Evolutionary conservation across 2,113 vertebrate genomes (phyloP), one percentile per base, ranked within the genome.

Genomic region (Bolborhynchus lineola): DNA sequence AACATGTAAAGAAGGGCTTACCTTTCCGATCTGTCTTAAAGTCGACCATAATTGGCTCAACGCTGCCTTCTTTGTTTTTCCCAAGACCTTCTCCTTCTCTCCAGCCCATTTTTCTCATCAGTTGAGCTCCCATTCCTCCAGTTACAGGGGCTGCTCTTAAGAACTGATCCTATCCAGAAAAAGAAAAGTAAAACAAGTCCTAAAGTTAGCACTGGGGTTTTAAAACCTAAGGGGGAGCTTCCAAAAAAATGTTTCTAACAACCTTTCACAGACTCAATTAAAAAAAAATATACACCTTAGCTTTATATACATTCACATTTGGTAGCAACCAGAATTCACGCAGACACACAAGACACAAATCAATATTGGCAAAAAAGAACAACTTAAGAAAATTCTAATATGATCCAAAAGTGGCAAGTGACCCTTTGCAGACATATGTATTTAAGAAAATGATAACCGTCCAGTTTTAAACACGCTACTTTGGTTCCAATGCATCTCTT

Each of bases 61-160:
- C 99, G 5, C 99, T 99, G 49, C 99, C 99, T 97, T 99, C 99
- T 46, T 99, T 98, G 98, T 99, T 99, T 97, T 99, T 99, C 26
- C 99, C 99, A 3, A 99, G 98, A 35, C 99, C 99, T 96, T 99
- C 99, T 86, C 99, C 99, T 63, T 98, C 98, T 96, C 97, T 99
- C 99, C 99, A 99, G 92, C 99, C 99, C 99, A 99, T 99, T 97
- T 99, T 99, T 79, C 99, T 99, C 99, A 99, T 99, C 68, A 99
- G 98, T 57, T 99, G 98, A 98, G 99, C 99, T 70, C 99, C 99
- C 93, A 99, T 99, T 59, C 99, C 99, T 82, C 99, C 99, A 8
- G 98, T 99, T 35, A 99, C 99, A 3, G 99, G 99, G 57, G 99
- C 99, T 52, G 99, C 99, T 92, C 98, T 98, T 86, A 99, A 98